Percentiles rank a stretch among this genome's conserved stretches.
Evolutionary conservation across 2,113 vertebrate species (phyloP).

Genomic region (Pao palembangensis): DNA sequence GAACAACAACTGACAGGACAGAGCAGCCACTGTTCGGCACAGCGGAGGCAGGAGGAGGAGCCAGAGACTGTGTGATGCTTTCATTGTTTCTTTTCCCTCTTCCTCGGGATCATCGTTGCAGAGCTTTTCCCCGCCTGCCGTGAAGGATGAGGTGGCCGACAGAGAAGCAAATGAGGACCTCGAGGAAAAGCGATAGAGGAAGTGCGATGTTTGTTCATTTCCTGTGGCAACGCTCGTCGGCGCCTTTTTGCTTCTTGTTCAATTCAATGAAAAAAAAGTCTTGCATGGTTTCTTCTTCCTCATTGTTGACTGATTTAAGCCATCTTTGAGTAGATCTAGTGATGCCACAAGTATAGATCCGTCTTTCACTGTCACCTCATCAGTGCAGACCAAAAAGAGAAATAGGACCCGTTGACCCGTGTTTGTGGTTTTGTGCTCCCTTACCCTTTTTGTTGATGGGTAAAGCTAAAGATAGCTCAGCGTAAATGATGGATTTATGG

Average conservation of each 20-base stretch:
- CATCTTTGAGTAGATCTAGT: conserved; percentile 36
- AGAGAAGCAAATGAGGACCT: conserved; percentile 7
- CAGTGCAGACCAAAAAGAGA: conserved; percentile 25
- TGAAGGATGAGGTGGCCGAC: conserved; percentile 16
- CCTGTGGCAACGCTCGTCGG: conserved; percentile 15
- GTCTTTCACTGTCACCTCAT: conserved; percentile 11
- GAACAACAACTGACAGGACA: conserved; percentile 70
- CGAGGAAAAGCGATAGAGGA: conserved; percentile 19
- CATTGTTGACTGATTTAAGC: conserved; percentile 49
- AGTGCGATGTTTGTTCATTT: conserved; percentile 35
- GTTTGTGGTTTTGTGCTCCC: conserved; percentile 58
- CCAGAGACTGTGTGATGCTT: conserved; percentile 10
- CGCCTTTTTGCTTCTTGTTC: conserved; percentile 44
- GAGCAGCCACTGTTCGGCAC: conserved; percentile 15
- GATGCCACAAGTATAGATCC: conserved; percentile 13
- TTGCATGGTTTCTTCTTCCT: conserved; percentile 66
- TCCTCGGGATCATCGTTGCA: conserved; percentile 33
- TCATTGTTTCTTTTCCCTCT: conserved; percentile 35
- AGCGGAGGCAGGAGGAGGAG: conserved; percentile 20
- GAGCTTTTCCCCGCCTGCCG: conserved; percentile 16
- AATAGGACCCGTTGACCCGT: conserved; percentile 18
- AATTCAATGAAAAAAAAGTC: conserved; percentile 12
- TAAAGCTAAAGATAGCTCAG: neutral
- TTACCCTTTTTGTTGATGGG: conserved; percentile 41
- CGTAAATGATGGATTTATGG: no score